phyloP scores from a whole-genome alignment of 92 coral and sea anemone species.

The Phymanthus crucifer region DNA sequence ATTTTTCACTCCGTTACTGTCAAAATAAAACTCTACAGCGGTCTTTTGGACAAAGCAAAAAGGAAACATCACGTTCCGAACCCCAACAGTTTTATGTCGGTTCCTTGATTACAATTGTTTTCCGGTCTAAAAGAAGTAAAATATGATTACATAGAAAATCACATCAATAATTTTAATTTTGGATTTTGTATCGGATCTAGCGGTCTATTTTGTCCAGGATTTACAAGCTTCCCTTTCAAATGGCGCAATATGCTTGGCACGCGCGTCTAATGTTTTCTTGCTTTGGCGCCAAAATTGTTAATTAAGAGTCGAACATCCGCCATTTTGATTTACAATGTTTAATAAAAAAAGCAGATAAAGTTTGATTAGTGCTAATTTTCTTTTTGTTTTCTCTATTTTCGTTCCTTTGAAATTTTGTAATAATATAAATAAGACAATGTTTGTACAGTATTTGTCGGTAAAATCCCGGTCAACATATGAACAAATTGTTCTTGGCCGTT shows the following conservation, averaged over 20 bases:
- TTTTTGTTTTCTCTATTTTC: not conserved
- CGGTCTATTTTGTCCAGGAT: too few relatives aligned
- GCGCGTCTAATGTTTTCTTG: not conserved
- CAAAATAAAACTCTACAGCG: not conserved
- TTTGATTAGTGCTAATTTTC: not conserved
- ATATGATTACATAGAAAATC: too few relatives aligned
- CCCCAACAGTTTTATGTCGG: not conserved
- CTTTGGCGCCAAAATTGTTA: not conserved
- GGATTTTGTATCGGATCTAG: too few relatives aligned
- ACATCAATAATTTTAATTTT: not conserved
- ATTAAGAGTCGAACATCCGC: not conserved
- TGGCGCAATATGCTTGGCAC: not conserved
- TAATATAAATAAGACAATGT: not conserved
- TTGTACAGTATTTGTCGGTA: not conserved
- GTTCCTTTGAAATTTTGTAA: not conserved
- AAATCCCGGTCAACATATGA: not conserved
- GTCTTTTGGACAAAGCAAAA: not conserved
- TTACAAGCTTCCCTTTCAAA: not conserved
- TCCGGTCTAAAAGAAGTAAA: not conserved
- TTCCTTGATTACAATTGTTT: not conserved
- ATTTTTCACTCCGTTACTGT: not conserved
- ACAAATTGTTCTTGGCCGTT: not conserved
- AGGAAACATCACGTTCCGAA: not conserved
- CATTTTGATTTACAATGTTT: not conserved
- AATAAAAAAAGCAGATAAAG: not conserved